Evolutionary conservation across 2,797 vertebrate genomes (phyloP), one percentile per base, ranked within the genome.

Genomic region (Vireo griseus): DNA sequence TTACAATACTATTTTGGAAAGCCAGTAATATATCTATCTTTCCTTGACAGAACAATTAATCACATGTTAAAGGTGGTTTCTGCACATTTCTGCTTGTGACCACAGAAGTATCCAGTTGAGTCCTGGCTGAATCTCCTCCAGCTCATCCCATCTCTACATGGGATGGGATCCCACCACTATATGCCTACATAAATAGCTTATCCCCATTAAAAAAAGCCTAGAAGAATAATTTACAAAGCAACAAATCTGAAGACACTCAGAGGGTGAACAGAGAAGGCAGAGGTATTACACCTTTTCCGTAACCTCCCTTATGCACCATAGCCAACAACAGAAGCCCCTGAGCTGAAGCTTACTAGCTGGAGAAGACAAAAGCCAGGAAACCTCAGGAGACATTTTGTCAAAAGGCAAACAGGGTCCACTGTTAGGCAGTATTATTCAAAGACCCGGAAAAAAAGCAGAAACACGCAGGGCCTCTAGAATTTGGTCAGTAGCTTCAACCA

Each of bases 401-500:
- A 87, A 84, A 82, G 44, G 48, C 16, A 89, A 87, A 63, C 0
- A 0, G 16, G 39, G 62, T 42, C 55, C 37, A 44, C 16, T 10
- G 0, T 45, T 39, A 54, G 14, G 39, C 5, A 62, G 18, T 11
- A 63, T 45, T 79, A 59, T 12, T 78, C 33, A 33, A 82, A 93
- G 25, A 65, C 31, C 11, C 2, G 0, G 25, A 55, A 76, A 74
- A 78, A 74, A 33, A 73, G 5, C 26, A 90, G 8, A 62, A 51
- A 48, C 11, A 50, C 25, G 63, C 54, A 16, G 10, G 42, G 63
- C 25, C 52, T 83, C 78, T 33, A 44, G 40, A 90, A 21, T 26
- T 80, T 69, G 51, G 86, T 69, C 80, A 94, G 86, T 54, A 95
- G 44, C 42, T 92, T 91, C 51, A 93, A 68, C 20, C 35, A 80